Evolutionary conservation across 2,888 invertebrate species (phyloP).

Genomic region (Eulithis prunata): DNA sequence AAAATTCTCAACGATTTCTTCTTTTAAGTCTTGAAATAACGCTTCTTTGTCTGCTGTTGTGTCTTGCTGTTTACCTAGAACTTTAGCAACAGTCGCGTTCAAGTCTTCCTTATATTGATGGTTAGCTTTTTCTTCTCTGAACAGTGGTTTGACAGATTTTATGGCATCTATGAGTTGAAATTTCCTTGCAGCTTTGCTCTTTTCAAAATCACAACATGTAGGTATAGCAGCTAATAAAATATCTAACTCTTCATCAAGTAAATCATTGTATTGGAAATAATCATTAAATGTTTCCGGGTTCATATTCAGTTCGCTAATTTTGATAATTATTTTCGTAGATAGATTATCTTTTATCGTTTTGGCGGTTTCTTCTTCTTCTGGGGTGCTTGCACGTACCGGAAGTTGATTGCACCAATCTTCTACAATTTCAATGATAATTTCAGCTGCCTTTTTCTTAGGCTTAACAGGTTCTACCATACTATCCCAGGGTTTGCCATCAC

Average conservation of each 20-base stretch:
- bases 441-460: constrained; percentile 52
- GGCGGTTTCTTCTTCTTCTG: constrained; percentile 43
- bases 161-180: constrained; percentile 52
- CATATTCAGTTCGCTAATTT: constrained; percentile 62
- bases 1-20: constrained; percentile 61
- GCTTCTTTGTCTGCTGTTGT: constrained; percentile 38
- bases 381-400: constrained; percentile 47
- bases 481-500: constrained; percentile 25
- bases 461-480: constrained; percentile 34
- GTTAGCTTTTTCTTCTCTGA: constrained; percentile 54
- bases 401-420: constrained; percentile 62
- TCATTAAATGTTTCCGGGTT: constrained; percentile 56
- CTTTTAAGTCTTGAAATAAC: constrained; percentile 47
- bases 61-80: constrained; percentile 50
- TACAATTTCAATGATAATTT: constrained; percentile 57
- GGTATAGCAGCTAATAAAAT: constrained; percentile 50
- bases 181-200: constrained; percentile 50
- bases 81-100: constrained; percentile 48
- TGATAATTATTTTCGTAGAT: constrained; percentile 58
- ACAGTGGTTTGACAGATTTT: constrained; percentile 52
- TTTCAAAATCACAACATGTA: constrained; percentile 44
- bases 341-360: constrained; percentile 52
- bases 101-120: constrained; percentile 59
- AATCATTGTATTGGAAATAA: constrained; percentile 51
- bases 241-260: constrained; percentile 59